A percentile compares a stretch with the other conserved stretches of the same genome.
phyloP scores from a whole-genome alignment of 2,113 vertebrate genomes.

The rabbit (Oryctolagus cuniculus) region DNA sequence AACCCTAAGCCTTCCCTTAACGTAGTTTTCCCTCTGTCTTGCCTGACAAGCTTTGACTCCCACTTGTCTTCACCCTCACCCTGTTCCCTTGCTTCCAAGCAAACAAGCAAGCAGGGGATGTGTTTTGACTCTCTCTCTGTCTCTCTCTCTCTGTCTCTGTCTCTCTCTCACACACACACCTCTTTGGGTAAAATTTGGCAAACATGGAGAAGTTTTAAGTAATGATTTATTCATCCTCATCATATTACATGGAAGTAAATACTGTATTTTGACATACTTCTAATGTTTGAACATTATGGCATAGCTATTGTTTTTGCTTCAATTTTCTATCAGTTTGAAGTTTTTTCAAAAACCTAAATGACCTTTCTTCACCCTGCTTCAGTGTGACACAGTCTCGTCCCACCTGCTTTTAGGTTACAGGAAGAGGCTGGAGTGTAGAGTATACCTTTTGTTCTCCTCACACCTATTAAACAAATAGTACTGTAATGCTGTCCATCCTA shows the following conservation, averaged over 20 bases:
- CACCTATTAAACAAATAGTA: neutral
- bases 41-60: neutral
- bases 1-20: neutral
- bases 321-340: neutral
- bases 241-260: constrained; percentile 1
- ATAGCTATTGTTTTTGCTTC: neutral
- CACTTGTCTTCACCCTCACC: neutral
- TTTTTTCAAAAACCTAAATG: neutral
- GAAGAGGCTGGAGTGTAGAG: neutral
- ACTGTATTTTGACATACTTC: constrained; percentile 14
- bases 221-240: neutral
- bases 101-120: neutral
- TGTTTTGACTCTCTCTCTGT: constrained; percentile 19
- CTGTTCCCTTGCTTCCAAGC: neutral
- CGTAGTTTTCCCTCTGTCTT: neutral
- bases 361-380: neutral
- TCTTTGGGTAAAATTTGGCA: constrained; percentile 18
- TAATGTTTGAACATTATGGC: neutral
- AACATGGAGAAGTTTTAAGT: constrained; percentile 32
- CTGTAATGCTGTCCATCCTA: neutral
- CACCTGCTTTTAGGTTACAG: neutral
- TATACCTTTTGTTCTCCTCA: neutral
- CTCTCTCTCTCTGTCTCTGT: no score
- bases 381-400: neutral
- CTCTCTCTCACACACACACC: neutral